A percentile compares a stretch with the other conserved stretches of the same genome.
These are phyloP conservation scores for Eupelmus urozonus DNA, from an alignment of 2,888 invertebrate species.

Conservation along the genomic window DNA sequence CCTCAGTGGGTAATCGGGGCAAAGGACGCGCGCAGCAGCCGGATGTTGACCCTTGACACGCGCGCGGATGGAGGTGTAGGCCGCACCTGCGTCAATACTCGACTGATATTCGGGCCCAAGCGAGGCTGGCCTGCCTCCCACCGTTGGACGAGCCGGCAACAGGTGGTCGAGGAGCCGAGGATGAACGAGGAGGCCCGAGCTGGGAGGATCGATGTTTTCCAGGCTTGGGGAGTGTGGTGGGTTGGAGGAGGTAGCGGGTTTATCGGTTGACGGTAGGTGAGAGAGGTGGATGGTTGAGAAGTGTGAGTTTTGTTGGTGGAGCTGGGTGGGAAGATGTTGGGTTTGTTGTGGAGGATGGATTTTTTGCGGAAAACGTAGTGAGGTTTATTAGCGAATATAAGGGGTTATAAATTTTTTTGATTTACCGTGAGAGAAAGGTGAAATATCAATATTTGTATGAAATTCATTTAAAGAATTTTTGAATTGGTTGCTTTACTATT, in stretches of 20 bases:
- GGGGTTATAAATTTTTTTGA: not conserved
- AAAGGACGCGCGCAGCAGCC: constrained; percentile 58
- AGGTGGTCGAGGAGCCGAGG: constrained; percentile 64
- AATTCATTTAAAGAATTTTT: too few species aligned
- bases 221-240: constrained; percentile 1
- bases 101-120: not conserved
- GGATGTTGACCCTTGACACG: constrained; percentile 68
- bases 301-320: too few species aligned
- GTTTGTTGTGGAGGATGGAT: too few species aligned
- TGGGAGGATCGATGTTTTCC: constrained; percentile 41
- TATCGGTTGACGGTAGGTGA: constrained; percentile 56
- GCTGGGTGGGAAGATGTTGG: too few species aligned
- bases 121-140: constrained; percentile 5
- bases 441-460: too few species aligned
- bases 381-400: too few species aligned
- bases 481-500: too few species aligned
- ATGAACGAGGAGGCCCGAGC: not conserved
- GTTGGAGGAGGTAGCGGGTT: constrained; percentile 34
- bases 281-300: too few species aligned
- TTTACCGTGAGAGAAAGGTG: too few species aligned
- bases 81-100: constrained; percentile 72
- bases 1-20: constrained; percentile 31
- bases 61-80: constrained; percentile 39
- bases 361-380: too few species aligned
- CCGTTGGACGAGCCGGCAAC: constrained; percentile 64